Conservation (phyloP, 2,797 vertebrate species). For the Poeciliopsis gracilis region DNA sequence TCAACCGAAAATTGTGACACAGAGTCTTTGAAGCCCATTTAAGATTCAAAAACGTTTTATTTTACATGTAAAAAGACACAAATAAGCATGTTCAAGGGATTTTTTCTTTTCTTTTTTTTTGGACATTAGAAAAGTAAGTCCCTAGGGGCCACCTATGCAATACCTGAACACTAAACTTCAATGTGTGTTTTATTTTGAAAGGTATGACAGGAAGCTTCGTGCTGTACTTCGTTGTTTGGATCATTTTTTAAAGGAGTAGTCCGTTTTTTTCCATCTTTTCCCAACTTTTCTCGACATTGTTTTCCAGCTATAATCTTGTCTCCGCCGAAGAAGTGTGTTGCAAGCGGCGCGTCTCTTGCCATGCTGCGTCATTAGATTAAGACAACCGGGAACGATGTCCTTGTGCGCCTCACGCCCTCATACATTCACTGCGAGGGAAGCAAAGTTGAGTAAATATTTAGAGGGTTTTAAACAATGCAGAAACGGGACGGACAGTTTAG, state of each 20-base stretch:
- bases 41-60: background rate
- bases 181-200: constrained; percentile 49
- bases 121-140: background rate
- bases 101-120: background rate
- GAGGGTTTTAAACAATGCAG: constrained; percentile 15
- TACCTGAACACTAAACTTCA: rapidly evolving
- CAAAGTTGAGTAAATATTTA: constrained; percentile 26
- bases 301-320: background rate
- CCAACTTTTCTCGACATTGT: constrained; percentile 57
- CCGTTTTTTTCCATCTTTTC: constrained; percentile 7
- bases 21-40: background rate
- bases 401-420: background rate
- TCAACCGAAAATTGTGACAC: background rate
- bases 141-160: background rate
- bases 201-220: rapidly evolving
- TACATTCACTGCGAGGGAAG: background rate
- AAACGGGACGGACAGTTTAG: constrained; percentile 47
- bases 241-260: background rate
- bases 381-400: background rate
- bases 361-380: background rate
- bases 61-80: background rate
- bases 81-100: background rate
- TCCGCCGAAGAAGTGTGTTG: background rate
- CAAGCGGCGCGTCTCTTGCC: background rate
- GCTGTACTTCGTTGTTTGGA: rapidly evolving